Base-by-base conservation (phyloP, 2,888 invertebrate genomes). In the Caenorhabditis sp. region DNA sequence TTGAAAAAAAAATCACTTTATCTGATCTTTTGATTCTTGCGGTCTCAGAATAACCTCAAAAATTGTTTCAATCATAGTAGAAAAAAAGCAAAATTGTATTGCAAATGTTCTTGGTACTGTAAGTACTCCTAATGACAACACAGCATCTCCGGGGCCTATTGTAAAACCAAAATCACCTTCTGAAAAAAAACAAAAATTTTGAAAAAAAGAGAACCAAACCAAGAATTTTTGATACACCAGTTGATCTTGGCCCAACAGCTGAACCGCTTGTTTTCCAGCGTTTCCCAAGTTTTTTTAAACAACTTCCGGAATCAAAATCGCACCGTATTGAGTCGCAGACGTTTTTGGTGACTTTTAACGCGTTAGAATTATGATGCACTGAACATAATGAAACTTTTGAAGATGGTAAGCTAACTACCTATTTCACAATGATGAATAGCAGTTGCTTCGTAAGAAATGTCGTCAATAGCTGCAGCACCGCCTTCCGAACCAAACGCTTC, bases 401-500 rank as follows among this genome's bases (percentile, higher is more conserved):
- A n/a, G n/a, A n/a, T 6, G 40, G 13, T 13, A 40, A 40, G 2
- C 40, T 20, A 11, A 68, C 82, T 18, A 87, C 87, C 60, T 67
- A 84, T 77, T 51, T 69, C 40, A 68, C 87, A 87, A 24, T 87
- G 67, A 61, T 83, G 85, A 50, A 87, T 85, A 11, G 83, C 77
- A 1, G 78, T 50, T 0, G 89, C 78, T 22, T 86, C 85, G 62
- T 89, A 90, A 4, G 72, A 74, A 18, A 90, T 84, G 62, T 90
- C 88, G 64, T 90, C 90, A 40, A 90, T 78, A 22, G 87, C 87
- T 0, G 88, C 88, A 6, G 86, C 87, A 20, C 90, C 89, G 15
- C 90, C 90, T 61, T 88, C 83, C 35, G 85, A 74, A 1, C 89
- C 89, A 67, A 89, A 89, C 4, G 88, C 85, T 61, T 89, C 85